phyloP scores from a whole-genome alignment of 2,888 invertebrate genomes.

The Sthenelais limicola region DNA sequence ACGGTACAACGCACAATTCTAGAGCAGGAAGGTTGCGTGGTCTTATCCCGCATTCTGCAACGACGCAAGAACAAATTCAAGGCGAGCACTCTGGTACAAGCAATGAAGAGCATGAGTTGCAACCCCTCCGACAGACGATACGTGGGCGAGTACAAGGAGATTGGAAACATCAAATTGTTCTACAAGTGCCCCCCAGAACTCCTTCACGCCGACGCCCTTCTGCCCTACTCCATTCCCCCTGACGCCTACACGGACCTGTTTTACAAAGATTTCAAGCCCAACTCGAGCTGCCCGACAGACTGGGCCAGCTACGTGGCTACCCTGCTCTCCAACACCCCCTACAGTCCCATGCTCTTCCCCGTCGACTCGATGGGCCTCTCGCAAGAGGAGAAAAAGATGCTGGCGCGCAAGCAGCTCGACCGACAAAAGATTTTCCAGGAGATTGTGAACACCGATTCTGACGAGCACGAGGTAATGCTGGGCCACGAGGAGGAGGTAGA shows the following conservation, averaged over 20 bases:
- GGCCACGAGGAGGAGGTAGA: conserved; percentile 1
- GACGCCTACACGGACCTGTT: conserved; percentile 9
- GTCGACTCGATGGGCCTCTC: conserved; percentile 23
- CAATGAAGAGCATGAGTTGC: conserved; percentile 23
- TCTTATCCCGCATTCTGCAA: conserved; percentile 10
- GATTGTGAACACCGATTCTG: conserved; percentile 20
- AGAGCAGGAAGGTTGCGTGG: conserved; percentile 21
- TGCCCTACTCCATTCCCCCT: neutral
- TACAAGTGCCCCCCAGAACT: conserved; percentile 31
- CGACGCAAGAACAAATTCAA: conserved; percentile 23
- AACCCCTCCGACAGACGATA: conserved; percentile 23
- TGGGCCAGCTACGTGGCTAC: conserved; percentile 23
- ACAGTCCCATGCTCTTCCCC: conserved; percentile 30
- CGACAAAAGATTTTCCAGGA: conserved; percentile 20
- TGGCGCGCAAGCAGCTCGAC: conserved; percentile 26
- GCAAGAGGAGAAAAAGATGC: conserved; percentile 5
- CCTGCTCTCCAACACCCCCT: conserved; percentile 16
- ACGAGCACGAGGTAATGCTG: neutral
- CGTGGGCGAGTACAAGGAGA: conserved; percentile 29
- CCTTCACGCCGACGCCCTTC: conserved; percentile 12
- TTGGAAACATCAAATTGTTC: conserved; percentile 30
- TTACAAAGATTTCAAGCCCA: conserved; percentile 25
- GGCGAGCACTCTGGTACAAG: conserved; percentile 12
- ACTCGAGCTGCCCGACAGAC: conserved; percentile 25
- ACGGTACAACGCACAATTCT: conserved; percentile 15